Evolutionary conservation across 2,113 vertebrate genomes (phyloP), one percentile per base, ranked within the genome.

Genomic region (Petaurus breviceps): DNA sequence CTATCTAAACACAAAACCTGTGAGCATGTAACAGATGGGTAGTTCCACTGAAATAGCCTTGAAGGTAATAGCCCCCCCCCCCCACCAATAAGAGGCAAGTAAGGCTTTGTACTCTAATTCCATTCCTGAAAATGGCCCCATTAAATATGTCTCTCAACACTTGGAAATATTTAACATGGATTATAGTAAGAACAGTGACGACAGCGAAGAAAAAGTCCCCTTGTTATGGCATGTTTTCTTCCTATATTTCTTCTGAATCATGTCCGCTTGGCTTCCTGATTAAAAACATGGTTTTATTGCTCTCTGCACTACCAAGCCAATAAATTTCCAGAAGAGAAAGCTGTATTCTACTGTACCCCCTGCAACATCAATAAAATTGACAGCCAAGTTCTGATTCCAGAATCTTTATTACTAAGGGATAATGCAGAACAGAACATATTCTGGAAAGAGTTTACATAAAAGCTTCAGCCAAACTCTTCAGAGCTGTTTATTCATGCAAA

Each of bases 401-500:
- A 95, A 95, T 97, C 97, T 98, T 98, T 98, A 98, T 98, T 95
- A 97, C 97, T 96, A 90, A 84, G 91, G 96, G 95, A 96, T 95
- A 97, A 97, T 97, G 96, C 96, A 97, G 96, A 92, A 51, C 90
- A 61, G 97, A 97, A 96, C 97, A 94, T 95, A 97, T 98, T 98
- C 98, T 95, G 97, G 97, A 97, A 94, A 97, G 96, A 96, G 97
- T 97, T 98, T 97, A 97, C 95, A 97, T 97, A 98, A 97, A 97
- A 97, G 95, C 98, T 97, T 97, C 95, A 95, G 19, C 93, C 0
- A 50, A 97, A 93, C 94, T 55, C 97, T 97, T 98, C 97, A 97
- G 95, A 96, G 92, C 94, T 97, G 93, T 95, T 98, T 97, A 97
- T 96, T 98, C 96, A 97, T 95, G 97, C 95, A 96, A 95, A 97